These are phyloP conservation scores for Troides helena DNA, from an alignment of 2,888 invertebrate genomes.

Conservation along the genomic window DNA sequence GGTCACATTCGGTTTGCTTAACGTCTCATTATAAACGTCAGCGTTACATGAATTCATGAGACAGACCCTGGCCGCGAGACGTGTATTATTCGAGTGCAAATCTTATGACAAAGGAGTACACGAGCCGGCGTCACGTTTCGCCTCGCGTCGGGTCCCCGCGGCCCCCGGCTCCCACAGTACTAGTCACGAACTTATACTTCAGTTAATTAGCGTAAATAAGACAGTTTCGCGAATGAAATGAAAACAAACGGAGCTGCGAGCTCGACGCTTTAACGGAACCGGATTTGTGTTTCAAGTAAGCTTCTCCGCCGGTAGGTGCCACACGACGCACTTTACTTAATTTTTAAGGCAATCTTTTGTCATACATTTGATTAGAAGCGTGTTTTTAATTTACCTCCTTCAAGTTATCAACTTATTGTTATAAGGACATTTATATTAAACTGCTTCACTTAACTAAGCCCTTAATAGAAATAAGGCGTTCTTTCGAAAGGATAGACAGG, in stretches of 20 bases:
- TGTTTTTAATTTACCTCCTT: neutral
- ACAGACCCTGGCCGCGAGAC: conserved; percentile 11
- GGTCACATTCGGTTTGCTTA: conserved; percentile 3
- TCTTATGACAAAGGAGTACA: conserved; percentile 47
- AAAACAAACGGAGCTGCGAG: conserved; percentile 60
- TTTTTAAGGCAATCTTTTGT: conserved; percentile 26
- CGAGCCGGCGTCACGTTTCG: conserved; percentile 56
- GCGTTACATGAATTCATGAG: conserved; percentile 21
- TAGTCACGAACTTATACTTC: conserved; percentile 80
- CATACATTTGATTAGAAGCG: neutral
- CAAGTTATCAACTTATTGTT: neutral
- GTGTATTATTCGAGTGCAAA: conserved; percentile 33
- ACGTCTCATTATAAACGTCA: conserved; percentile 19
- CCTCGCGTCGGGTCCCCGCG: conserved; percentile 36
- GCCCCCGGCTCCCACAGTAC: conserved; percentile 59
- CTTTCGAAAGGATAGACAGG: neutral
- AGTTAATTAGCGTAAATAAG: conserved; percentile 79
- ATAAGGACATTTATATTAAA: neutral
- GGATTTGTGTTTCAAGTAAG: conserved; percentile 55
- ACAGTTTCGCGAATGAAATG: conserved; percentile 73
- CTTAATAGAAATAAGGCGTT: too few species aligned
- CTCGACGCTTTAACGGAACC: conserved; percentile 63
- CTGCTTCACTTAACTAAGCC: too few species aligned
- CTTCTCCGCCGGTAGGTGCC: conserved; percentile 42
- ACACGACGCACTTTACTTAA: conserved; percentile 62